Evolutionary conservation across 2,888 invertebrate genomes (phyloP).

Genomic region (Pyrgus malvae): DNA sequence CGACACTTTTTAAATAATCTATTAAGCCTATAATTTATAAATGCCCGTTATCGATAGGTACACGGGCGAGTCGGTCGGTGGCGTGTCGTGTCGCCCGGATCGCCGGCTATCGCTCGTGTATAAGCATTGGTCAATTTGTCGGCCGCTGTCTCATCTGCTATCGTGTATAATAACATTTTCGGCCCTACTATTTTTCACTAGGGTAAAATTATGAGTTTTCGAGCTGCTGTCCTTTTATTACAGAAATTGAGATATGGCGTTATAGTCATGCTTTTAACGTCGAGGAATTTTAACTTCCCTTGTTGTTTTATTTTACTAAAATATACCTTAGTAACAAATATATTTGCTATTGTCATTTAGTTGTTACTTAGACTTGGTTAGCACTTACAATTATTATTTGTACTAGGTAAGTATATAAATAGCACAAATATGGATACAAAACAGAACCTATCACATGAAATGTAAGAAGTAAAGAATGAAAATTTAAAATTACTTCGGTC

Average conservation of each 20-base stretch:
- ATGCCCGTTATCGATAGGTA: conserved; percentile 53
- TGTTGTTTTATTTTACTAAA: neutral
- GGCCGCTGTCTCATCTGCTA: conserved; percentile 48
- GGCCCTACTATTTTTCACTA: conserved; percentile 63
- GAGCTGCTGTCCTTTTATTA: conserved; percentile 71
- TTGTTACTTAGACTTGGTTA: too few relatives aligned
- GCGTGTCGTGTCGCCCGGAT: conserved; percentile 43
- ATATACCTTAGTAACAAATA: too few relatives aligned
- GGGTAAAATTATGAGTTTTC: conserved; percentile 67
- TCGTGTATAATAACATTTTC: conserved; percentile 69
- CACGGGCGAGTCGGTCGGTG: conserved; percentile 29
- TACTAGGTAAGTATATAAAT: too few relatives aligned
- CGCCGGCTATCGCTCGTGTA: conserved; percentile 53
- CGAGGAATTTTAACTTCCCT: neutral
- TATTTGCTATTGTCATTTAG: too few relatives aligned
- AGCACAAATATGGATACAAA: too few relatives aligned
- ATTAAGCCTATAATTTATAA: conserved; percentile 67
- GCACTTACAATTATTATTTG: too few relatives aligned
- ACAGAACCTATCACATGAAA: too few relatives aligned
- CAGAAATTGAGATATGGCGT: conserved; percentile 74
- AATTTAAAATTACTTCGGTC: too few relatives aligned
- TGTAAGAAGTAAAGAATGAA: too few relatives aligned
- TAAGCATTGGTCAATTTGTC: conserved; percentile 69
- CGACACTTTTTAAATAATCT: conserved; percentile 45
- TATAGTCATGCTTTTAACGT: conserved; percentile 70